Conservation (phyloP, 2,113 vertebrate species). For the Megaceryle maxima region DNA sequence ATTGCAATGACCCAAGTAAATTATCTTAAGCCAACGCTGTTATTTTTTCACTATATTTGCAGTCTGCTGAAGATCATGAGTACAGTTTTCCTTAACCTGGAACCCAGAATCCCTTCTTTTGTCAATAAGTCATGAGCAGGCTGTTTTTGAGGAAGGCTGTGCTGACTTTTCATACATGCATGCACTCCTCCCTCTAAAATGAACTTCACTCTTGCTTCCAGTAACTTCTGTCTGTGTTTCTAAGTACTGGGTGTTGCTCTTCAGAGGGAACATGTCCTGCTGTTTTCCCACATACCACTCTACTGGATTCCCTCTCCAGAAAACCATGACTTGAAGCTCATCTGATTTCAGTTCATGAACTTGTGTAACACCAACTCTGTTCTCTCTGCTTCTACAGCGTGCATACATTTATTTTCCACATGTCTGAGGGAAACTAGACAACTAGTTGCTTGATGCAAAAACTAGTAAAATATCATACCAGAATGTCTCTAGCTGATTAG, state of each 20-base stretch:
- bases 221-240: neutral
- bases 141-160: neutral
- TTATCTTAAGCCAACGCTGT: neutral
- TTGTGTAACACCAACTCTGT: neutral
- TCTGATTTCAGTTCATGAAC: neutral
- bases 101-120: neutral
- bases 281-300: neutral
- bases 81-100: neutral
- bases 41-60: conserved; percentile 18
- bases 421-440: neutral
- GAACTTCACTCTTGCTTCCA: neutral
- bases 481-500: neutral
- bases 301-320: neutral
- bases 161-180: neutral
- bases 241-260: neutral
- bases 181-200: neutral
- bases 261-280: neutral
- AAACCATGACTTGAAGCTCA: neutral
- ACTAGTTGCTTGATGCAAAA: neutral
- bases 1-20: neutral
- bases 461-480: neutral
- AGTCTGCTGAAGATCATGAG: neutral
- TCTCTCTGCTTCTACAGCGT: neutral
- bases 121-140: neutral
- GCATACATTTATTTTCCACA: neutral